phyloP scores from a whole-genome alignment of 2,113 vertebrate genomes.

The Callopanchax toddi region DNA sequence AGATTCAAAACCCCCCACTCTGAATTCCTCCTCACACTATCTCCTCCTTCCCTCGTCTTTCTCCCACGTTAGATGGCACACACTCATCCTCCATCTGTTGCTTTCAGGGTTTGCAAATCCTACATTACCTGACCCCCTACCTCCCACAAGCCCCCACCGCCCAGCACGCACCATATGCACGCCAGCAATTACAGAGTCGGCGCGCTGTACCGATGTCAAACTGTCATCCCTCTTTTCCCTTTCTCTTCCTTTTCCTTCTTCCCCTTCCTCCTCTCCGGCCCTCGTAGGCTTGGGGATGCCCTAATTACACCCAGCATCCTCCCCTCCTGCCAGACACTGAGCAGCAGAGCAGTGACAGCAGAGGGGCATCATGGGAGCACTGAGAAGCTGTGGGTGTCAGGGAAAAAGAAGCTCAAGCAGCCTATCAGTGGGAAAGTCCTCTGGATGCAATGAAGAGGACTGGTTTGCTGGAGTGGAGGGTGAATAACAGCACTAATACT shows the following conservation, averaged over 20 bases:
- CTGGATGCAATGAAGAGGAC: constrained; percentile 29
- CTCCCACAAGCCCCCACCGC: constrained; percentile 36
- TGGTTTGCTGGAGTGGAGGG: constrained; percentile 12
- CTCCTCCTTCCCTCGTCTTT: constrained; percentile 1
- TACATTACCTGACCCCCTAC: constrained; percentile 13
- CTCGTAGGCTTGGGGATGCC: constrained; percentile 59
- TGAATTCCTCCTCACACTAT: constrained; percentile 16
- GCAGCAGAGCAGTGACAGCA: constrained; percentile 58
- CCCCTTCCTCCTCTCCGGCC: constrained; percentile 15
- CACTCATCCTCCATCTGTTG: constrained; percentile 30
- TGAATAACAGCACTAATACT: constrained; percentile 1
- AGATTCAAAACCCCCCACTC: constrained; percentile 5
- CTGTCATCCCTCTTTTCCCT: constrained; percentile 61
- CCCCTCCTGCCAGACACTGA: constrained; percentile 49
- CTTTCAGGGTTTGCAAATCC: constrained; percentile 34
- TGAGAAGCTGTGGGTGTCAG: constrained; percentile 36
- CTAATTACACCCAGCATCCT: constrained; percentile 70
- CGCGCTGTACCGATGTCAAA: constrained; percentile 68
- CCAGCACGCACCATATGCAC: constrained; percentile 37
- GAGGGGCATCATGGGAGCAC: constrained; percentile 54
- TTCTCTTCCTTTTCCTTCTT: constrained; percentile 9
- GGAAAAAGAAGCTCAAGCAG: constrained; percentile 29
- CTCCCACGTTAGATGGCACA: constrained; percentile 17
- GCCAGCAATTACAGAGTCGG: constrained; percentile 66
- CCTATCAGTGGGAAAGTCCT: constrained; percentile 40